Percentiles rank a stretch among this genome's conserved stretches.
phyloP scores from a whole-genome alignment of 2,113 vertebrate genomes.

The Hystrix brachyura region DNA sequence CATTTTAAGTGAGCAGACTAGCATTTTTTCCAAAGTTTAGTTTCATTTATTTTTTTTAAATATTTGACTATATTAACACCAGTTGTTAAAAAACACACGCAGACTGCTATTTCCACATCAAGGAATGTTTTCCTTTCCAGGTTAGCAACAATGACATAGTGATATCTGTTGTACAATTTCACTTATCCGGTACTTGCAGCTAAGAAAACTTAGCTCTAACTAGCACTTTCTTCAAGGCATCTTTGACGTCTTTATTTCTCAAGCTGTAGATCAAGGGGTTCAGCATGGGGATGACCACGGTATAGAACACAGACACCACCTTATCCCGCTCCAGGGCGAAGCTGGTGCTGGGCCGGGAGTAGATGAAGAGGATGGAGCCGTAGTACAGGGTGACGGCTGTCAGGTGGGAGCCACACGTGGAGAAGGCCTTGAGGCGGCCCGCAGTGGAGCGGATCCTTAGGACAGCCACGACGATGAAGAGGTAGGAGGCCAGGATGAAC shows the following conservation, averaged over 20 bases:
- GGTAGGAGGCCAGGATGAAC: constrained; percentile 78
- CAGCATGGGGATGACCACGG: constrained; percentile 75
- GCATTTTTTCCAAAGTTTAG: neutral
- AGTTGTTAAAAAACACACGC: neutral
- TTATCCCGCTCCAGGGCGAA: constrained; percentile 79
- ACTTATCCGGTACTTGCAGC: neutral
- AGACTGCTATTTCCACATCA: neutral
- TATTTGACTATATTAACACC: neutral
- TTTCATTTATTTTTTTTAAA: neutral
- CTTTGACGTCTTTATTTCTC: constrained; percentile 77
- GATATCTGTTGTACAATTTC: neutral
- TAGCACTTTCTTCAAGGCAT: constrained; percentile 61
- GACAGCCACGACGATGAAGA: constrained; percentile 72
- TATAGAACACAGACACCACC: constrained; percentile 81
- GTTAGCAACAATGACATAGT: neutral
- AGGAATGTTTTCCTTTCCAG: neutral
- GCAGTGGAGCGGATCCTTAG: constrained; percentile 46
- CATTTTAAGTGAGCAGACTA: neutral
- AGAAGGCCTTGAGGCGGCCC: constrained; percentile 78
- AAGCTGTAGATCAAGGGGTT: constrained; percentile 79
- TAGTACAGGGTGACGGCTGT: constrained; percentile 67
- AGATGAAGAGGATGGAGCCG: constrained; percentile 74
- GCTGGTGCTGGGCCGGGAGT: constrained; percentile 63
- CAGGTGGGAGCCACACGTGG: constrained; percentile 76
- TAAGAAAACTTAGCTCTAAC: neutral